These are phyloP conservation scores for Crotophaga sulcirostris DNA, from an alignment of 2,113 vertebrate genomes.

Conservation along the genomic window DNA sequence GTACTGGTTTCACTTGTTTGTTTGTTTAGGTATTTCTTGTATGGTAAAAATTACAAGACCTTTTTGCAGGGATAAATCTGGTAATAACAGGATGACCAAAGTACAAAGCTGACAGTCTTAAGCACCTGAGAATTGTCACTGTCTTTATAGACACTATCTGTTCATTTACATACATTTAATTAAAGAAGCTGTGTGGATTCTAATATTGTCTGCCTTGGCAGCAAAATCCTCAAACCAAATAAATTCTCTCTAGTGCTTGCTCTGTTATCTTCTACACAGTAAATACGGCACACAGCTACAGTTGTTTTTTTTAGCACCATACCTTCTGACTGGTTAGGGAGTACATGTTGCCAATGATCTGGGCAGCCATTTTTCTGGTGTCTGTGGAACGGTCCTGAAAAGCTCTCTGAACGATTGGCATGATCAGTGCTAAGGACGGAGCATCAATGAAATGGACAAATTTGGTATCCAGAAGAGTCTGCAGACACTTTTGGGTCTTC, in stretches of 20 bases:
- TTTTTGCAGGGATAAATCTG: neutral
- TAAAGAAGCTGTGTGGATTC: neutral
- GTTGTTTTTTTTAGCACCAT: neutral
- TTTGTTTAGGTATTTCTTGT: neutral
- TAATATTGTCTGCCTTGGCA: neutral
- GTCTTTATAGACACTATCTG: neutral
- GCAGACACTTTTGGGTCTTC: slow-evolving; percentile 93
- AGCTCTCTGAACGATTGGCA: slow-evolving; percentile 98
- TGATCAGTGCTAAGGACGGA: slow-evolving; percentile 95
- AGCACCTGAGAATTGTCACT: neutral
- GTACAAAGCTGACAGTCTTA: neutral
- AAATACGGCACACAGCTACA: neutral
- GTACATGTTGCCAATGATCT: slow-evolving; percentile 99
- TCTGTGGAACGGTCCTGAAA: slow-evolving; percentile 98
- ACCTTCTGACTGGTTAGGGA: slow-evolving; percentile 99
- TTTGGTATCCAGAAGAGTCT: slow-evolving; percentile 95
- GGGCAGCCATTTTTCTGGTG: slow-evolving; percentile 98
- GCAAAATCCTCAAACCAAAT: neutral
- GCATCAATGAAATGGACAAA: slow-evolving; percentile 99
- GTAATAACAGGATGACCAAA: neutral
- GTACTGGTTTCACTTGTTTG: neutral
- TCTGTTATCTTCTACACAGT: neutral
- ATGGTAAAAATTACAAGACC: neutral
- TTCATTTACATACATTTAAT: neutral
- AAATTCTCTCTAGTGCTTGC: neutral